Percentiles rank a stretch among this genome's conserved stretches.
phyloP scores from a whole-genome alignment of 2,888 invertebrate species.

The Lacanobia oleracea region DNA sequence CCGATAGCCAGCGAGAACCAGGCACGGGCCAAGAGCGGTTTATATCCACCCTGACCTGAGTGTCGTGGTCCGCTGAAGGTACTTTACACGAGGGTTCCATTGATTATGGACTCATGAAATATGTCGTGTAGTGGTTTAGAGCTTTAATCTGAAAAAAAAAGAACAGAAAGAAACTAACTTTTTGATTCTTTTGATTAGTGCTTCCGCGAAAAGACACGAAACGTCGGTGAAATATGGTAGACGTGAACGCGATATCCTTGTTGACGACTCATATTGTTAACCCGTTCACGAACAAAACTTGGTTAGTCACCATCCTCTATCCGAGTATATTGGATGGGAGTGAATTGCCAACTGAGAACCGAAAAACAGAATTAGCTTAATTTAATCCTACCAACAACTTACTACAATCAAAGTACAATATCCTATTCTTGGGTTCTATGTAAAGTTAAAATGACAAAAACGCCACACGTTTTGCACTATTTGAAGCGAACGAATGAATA shows the following conservation, averaged over 20 bases:
- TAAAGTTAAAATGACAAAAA: no score
- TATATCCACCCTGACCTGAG: conserved; percentile 78
- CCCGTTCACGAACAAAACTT: conserved; percentile 80
- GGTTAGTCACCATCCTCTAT: conserved; percentile 87
- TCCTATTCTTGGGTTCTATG: not conserved
- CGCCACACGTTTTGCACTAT: not conserved
- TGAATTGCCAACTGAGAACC: conserved; percentile 81
- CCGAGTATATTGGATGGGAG: conserved; percentile 89
- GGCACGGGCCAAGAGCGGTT: conserved; percentile 83
- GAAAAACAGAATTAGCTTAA: not conserved
- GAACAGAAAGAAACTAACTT: not conserved
- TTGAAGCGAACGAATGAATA: not conserved
- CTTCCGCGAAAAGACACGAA: no score
- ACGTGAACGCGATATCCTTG: conserved; percentile 86
- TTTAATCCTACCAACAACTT: not conserved
- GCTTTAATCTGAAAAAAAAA: conserved; percentile 81
- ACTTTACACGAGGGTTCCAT: conserved; percentile 76
- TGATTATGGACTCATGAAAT: conserved; percentile 78
- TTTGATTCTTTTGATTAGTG: not conserved
- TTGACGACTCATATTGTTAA: conserved; percentile 81
- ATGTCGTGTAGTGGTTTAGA: conserved; percentile 90
- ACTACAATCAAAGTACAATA: no score
- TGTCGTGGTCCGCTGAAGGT: conserved; percentile 83
- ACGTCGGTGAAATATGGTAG: conserved; percentile 84
- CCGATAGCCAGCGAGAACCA: conserved; percentile 83